Evolutionary conservation across 2,888 invertebrate genomes (phyloP), one percentile per base, ranked within the genome.

Genomic region (Octodonta nipae): DNA sequence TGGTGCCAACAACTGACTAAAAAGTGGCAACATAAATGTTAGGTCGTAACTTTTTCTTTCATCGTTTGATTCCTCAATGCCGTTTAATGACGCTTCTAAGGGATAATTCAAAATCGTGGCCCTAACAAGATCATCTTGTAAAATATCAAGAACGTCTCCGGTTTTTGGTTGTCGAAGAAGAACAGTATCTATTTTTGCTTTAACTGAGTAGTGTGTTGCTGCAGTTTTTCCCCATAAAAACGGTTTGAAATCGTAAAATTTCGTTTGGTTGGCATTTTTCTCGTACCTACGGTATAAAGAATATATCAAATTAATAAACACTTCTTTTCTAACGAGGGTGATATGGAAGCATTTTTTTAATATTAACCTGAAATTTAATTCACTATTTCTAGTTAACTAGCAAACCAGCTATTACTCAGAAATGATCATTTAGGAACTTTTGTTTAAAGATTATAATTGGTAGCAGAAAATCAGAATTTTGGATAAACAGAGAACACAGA

Each of bases 151-250:
- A 2, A 86, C 73, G 58, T 83, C 78, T 27, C 72, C 70, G 12
- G 77, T 70, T 15, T 77, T 73, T 0, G 83, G 79, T 54, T 82
- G 80, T 34, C 77, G 71, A 69, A 75, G 74, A 5, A 82, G 52
- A 12, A 71, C 73, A 30, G 66, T 67, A 16, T 69, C 67, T 1
- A 64, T 55, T 30, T 68, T 66, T 10, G 70, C 68, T 30, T 71
- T 66, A 0, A 84, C 68, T 2, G 82, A 76, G 52, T 85, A 86
- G 54, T 83, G 75, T 30, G 74, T 73, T 1, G 81, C 75, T 0
- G 86, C 88, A 2, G 80, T 73, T 52, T 75, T 75, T 1, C 88
- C 87, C 80, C 85, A 91, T 1, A 89, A 63, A 49, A 81, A 83
- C 0, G 89, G 89, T 40, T 80, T 58, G 41, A 56, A 63, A 30